Evolutionary conservation across 2,888 invertebrate species (phyloP).

Genomic region (Tanytarsus gracilentus): DNA sequence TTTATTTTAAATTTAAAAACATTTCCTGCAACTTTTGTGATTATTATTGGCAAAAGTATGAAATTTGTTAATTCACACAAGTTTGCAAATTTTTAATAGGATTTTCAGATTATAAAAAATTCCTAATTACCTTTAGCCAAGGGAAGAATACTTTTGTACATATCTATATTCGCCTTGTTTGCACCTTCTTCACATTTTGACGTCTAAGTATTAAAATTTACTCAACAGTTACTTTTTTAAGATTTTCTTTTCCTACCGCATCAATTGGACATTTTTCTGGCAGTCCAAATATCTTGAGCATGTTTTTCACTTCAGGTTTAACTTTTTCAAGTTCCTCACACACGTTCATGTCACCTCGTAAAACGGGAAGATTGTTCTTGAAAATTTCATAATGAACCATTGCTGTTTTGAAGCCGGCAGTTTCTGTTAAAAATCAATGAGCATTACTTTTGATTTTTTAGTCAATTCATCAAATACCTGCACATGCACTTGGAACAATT

Average conservation of each 20-base stretch:
- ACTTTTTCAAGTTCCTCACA: constrained; percentile 38
- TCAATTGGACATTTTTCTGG: constrained; percentile 43
- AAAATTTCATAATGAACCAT: constrained; percentile 40
- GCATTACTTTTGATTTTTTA: no score
- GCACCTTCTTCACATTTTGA: constrained; percentile 39
- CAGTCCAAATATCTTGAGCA: constrained; percentile 40
- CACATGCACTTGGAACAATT: constrained; percentile 42
- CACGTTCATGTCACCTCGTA: constrained; percentile 42
- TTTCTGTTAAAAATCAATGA: no score
- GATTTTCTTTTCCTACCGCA: constrained; percentile 34
- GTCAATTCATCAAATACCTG: no score
- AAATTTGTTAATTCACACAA: no score
- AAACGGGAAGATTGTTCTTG: constrained; percentile 41
- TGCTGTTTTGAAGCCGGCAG: constrained; percentile 42
- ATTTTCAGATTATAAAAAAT: no score
- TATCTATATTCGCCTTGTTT: constrained; percentile 40
- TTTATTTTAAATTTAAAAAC: no score
- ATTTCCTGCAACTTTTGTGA: no score
- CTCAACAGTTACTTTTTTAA: not conserved
- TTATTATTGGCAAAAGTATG: no score
- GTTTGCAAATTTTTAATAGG: no score
- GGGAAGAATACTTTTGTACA: constrained; percentile 43
- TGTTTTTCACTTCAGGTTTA: constrained; percentile 35
- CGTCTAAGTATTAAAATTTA: constrained; percentile 32
- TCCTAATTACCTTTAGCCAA: no score